Evolutionary conservation across 2,113 vertebrate genomes (phyloP), one percentile per base, ranked within the genome.

Genomic region (Pelmatolapia mariae): DNA sequence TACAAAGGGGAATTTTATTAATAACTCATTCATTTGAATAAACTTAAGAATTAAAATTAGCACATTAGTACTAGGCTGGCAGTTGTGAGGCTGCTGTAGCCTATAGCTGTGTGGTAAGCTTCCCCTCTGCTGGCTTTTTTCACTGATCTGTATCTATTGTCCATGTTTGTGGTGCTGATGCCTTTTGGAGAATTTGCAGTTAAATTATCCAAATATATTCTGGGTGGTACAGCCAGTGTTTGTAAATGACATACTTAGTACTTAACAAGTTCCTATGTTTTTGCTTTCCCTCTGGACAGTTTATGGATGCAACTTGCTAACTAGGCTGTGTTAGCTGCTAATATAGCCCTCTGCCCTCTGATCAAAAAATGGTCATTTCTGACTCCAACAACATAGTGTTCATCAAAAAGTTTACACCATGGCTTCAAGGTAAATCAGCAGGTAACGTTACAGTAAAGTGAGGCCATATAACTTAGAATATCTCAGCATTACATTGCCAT

Each of bases 311-410:
- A 78, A 33, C 26, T 78, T 19, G 16, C 26, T 50, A 50, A 19
- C 10, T 50, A 76, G 24, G 43, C 26, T 76, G 26, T 11, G 18
- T 52, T 33, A 52, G 45, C 73, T 52, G 45, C 26, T 31, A 31
- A 45, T 18, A 0, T 6, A n/a, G 45, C 24, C 18, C 43, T 45
- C 22, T 10, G 22, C 2, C 8, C 66, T 76, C 24, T 29, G 68
- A 12, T 78, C 0, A 12, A 47, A 76, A 47, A 12, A 47, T 0
- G 6, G 16, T 50, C 2, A 31, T 11, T 29, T 31, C 71, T 76
- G 71, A 76, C 9, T 1, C 16, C 24, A 76, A 50, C 71, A 31
- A 5, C 22, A 29, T 29, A 18, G 3, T 45, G 40, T 10, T 47
- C 1, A 26, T 47, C 40, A 2, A 73, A 45, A 73, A 1, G 13